Evolutionary conservation across 2,888 invertebrate genomes (phyloP), one percentile per base, ranked within the genome.

Genomic region (Noctua pronuba): DNA sequence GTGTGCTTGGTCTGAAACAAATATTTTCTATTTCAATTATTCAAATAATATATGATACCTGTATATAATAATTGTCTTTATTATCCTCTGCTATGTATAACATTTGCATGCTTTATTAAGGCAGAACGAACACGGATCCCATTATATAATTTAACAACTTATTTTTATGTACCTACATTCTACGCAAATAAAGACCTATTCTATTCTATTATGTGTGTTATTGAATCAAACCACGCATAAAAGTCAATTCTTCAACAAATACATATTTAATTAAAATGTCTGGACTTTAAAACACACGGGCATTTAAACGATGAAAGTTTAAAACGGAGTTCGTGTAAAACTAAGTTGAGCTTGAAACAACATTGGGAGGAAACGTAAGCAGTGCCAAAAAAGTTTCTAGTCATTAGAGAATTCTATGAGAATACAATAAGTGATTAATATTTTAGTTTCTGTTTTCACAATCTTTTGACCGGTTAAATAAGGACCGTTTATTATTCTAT

Each of bases 291-390:
- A 78, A 55, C 58, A 74, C 55, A 58, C 73, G 65, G 76, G 62
- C 64, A 73, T 77, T 73, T 58, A 77, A 76, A 76, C 82, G 74
- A 65, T 72, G 68, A 41, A 64, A 67, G 67, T 69, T 70, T 62
- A 69, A 72, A 78, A 66, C 41, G n/a, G 38, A 75, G 44, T 79
- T 82, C 49, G 55, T 75, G 60, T 64, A 41, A 67, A 72, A 68
- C 65, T 74, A 69, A 77, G 67, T 77, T 55, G 41, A 70, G 60
- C 58, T 52, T 83, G 68, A 78, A 86, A 46, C 70, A 83, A 77
- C 69, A 73, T 65, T 73, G 62, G 58, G 10, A 62, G 74, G 31
- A 72, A 86, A 69, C 41, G 60, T 69, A 66, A 73, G 58, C 74
- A 28, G 28, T 69, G 72, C 70, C 73, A 79, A 76, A 73, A 80